phyloP scores from a whole-genome alignment of 2,113 vertebrate species.

The Coracopsis vasa region DNA sequence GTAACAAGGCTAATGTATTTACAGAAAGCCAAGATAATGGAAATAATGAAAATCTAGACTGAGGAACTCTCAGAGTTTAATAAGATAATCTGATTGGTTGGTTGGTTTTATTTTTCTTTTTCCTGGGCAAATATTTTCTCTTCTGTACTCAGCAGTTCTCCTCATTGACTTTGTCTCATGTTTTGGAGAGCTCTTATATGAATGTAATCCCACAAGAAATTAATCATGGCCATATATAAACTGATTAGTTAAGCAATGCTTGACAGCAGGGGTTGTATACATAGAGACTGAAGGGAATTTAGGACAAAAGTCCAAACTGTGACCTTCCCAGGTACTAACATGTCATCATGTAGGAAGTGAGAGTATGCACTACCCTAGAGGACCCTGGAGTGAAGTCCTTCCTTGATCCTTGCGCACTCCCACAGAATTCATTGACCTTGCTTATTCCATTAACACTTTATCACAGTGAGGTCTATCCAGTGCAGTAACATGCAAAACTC shows the following conservation, averaged over 20 bases:
- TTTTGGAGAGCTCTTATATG: background rate
- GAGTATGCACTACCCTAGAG: background rate
- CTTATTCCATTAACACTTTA: background rate
- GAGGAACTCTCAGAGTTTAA: background rate
- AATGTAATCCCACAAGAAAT: constrained; percentile 47
- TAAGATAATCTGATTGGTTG: background rate
- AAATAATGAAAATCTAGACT: constrained; percentile 3
- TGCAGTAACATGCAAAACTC: background rate
- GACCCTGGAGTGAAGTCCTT: background rate
- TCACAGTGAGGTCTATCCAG: background rate
- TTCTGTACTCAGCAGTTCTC: background rate
- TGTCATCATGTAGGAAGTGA: background rate
- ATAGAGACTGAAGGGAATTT: background rate
- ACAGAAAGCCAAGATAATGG: background rate
- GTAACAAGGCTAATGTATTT: constrained; percentile 2
- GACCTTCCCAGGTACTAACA: constrained; percentile 2
- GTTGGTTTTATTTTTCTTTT: background rate
- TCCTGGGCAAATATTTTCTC: background rate
- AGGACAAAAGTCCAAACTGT: background rate
- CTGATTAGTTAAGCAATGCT: constrained; percentile 6
- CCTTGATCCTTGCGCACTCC: background rate
- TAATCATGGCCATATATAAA: constrained; percentile 3
- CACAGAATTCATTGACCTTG: background rate
- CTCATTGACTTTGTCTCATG: background rate
- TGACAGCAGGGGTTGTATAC: background rate